Conservation (phyloP, 2,888 invertebrate species). For the Campoletis raptor region DNA sequence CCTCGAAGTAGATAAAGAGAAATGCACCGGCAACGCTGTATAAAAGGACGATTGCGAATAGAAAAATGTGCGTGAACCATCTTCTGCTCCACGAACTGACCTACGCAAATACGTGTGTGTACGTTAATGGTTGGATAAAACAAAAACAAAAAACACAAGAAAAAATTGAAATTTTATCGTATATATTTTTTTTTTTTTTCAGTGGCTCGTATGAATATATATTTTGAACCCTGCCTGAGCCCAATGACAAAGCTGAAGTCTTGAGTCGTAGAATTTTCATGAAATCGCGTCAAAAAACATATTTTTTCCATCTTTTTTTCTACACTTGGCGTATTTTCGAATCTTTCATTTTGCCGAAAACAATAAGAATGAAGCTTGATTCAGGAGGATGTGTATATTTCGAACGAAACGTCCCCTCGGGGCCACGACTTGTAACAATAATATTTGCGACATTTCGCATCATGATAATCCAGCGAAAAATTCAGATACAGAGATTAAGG, state of each 20-base stretch:
- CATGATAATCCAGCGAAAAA: not conserved
- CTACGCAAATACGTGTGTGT: conserved; percentile 71
- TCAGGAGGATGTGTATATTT: not conserved
- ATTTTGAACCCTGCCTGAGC: too few relatives aligned
- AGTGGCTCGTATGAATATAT: not conserved
- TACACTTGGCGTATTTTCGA: not conserved
- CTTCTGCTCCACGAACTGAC: conserved; percentile 90
- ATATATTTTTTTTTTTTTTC: not conserved
- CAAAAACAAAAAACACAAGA: not conserved
- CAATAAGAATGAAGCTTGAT: not conserved
- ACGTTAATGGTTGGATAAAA: not conserved
- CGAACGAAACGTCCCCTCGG: not conserved
- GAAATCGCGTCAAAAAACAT: not conserved
- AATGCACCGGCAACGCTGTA: conserved; percentile 94
- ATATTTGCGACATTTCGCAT: not conserved
- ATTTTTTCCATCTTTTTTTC: not conserved
- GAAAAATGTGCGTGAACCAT: conserved; percentile 96
- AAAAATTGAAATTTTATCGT: not conserved
- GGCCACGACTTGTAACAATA: not conserved
- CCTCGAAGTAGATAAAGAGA: conserved; percentile 92
- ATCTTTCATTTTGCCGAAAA: not conserved
- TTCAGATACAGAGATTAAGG: not conserved
- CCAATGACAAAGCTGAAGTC: not conserved
- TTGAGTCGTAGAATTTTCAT: not conserved
- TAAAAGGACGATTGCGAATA: conserved; percentile 90